These are phyloP conservation scores for Mus minutoides DNA, from an alignment of 2,797 vertebrate genomes.

Conservation along the genomic window DNA sequence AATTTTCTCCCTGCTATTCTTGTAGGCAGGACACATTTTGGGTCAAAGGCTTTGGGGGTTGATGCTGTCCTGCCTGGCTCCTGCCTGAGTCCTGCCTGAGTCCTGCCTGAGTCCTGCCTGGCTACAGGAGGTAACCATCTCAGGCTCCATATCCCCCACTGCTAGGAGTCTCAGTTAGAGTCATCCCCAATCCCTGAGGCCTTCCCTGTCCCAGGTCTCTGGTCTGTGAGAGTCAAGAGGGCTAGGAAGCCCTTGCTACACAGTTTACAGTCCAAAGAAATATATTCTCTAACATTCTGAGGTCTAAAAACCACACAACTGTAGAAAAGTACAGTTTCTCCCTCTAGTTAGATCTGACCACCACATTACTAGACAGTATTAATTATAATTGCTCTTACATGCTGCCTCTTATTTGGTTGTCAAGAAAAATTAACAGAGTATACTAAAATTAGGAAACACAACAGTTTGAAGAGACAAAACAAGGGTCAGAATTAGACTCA, in stretches of 20 bases:
- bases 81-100: no score
- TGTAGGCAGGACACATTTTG: background rate
- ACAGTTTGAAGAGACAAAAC: background rate
- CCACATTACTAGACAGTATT: background rate
- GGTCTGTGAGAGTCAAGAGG: background rate
- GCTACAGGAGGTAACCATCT: background rate
- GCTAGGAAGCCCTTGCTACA: background rate
- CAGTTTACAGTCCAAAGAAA: background rate
- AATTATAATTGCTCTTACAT: background rate
- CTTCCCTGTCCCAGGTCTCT: background rate
- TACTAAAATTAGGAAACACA: background rate
- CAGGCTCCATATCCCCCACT: background rate
- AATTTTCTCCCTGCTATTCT: background rate
- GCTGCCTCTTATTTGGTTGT: background rate
- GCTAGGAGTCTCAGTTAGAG: background rate
- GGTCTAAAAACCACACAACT: background rate
- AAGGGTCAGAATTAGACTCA: background rate
- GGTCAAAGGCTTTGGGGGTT: background rate
- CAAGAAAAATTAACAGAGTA: background rate
- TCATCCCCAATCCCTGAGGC: background rate
- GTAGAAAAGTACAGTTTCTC: background rate
- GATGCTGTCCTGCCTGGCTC: background rate
- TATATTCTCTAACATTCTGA: background rate
- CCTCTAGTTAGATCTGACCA: background rate
- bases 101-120: background rate